These are phyloP conservation scores for Piezodorus guildinii DNA, from an alignment of 1,140 invertebrate genomes.

Conservation along the genomic window DNA sequence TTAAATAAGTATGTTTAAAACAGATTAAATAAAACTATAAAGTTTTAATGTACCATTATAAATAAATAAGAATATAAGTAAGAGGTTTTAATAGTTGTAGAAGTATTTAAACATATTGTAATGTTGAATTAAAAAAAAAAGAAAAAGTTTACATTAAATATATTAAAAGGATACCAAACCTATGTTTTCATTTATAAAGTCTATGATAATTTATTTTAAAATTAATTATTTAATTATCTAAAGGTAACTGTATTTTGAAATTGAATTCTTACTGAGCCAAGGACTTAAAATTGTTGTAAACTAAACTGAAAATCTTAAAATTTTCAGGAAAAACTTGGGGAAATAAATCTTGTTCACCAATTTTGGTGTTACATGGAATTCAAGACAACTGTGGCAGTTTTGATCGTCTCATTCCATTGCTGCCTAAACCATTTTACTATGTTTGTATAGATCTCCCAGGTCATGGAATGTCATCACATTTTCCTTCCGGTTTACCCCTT, in stretches of 20 bases:
- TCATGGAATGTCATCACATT: constrained; percentile 53
- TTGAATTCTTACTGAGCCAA: not conserved
- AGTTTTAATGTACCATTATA: too few relatives aligned
- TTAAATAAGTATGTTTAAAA: too few relatives aligned
- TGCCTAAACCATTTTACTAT: constrained; percentile 46
- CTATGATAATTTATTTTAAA: not conserved
- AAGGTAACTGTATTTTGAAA: not conserved
- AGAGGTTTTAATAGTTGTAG: too few relatives aligned
- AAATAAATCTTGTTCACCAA: constrained; percentile 35
- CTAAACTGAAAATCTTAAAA: not conserved
- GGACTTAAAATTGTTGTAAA: not conserved
- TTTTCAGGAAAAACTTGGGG: constrained; percentile 51
- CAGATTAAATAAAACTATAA: too few relatives aligned
- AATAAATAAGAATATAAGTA: too few relatives aligned
- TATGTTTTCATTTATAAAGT: not conserved
- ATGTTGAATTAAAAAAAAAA: too few relatives aligned
- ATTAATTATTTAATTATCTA: not conserved
- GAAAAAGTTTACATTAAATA: too few relatives aligned
- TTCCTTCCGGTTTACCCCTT: constrained; percentile 40
- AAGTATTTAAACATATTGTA: too few relatives aligned
- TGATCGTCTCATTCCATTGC: constrained; percentile 44
- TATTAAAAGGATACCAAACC: too few relatives aligned
- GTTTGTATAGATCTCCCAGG: constrained; percentile 55
- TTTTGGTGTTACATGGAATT: constrained; percentile 50
- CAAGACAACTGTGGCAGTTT: constrained; percentile 55